Percentiles rank a stretch among this genome's conserved stretches.
Evolutionary conservation across 2,797 vertebrate species (phyloP).

Genomic region (Huso huso): DNA sequence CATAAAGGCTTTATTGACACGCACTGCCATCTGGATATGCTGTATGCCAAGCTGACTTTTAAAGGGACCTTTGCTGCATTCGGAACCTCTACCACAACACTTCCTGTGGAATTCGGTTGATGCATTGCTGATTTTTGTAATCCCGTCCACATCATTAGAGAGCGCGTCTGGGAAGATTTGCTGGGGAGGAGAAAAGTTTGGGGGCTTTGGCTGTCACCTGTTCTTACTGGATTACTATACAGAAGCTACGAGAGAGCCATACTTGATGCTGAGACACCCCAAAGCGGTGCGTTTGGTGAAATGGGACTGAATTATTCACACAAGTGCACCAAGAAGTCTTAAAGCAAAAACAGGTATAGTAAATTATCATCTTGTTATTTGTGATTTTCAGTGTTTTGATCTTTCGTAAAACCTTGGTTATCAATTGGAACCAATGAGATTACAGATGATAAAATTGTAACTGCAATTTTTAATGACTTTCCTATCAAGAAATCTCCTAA

Average conservation of each 20-base stretch:
- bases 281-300: slow-evolving; percentile 81
- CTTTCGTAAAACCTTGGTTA: too few species aligned
- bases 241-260: slow-evolving; percentile 59
- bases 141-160: slow-evolving; percentile 55
- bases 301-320: slow-evolving; percentile 84
- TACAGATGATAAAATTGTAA: too few species aligned
- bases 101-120: slow-evolving; percentile 66
- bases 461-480: too few species aligned
- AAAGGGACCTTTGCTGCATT: slow-evolving; percentile 64
- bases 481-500: too few species aligned
- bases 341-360: slow-evolving; percentile 67
- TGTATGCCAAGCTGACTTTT: slow-evolving; percentile 71
- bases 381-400: too few species aligned
- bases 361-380: too few species aligned
- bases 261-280: slow-evolving; percentile 71
- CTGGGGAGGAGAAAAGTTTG: slow-evolving; percentile 77
- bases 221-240: slow-evolving; percentile 69
- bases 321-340: slow-evolving; percentile 61
- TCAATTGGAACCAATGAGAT: too few species aligned
- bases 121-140: slow-evolving; percentile 84
- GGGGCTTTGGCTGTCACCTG: slow-evolving; percentile 85
- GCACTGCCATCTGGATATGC: slow-evolving; percentile 83
- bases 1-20: slow-evolving; percentile 71
- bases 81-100: slow-evolving; percentile 49
- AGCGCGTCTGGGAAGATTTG: slow-evolving; percentile 69